These are phyloP conservation scores for Cyphomyrus plagiostoma DNA, from an alignment of 2,113 vertebrate genomes.

Conservation along the genomic window DNA sequence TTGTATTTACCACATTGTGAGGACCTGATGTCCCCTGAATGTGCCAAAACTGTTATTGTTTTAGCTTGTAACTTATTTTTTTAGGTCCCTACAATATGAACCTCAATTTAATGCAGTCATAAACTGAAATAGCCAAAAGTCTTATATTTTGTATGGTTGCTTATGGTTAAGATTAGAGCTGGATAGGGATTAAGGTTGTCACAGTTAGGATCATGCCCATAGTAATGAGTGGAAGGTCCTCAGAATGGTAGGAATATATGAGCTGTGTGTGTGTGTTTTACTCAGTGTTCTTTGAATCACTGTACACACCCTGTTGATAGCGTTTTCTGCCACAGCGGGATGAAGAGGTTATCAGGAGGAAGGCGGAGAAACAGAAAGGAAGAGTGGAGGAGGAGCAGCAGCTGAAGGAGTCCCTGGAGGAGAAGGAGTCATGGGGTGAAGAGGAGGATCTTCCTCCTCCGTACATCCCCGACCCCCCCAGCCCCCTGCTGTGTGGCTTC, in stretches of 20 bases:
- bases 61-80: no score
- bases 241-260: background rate
- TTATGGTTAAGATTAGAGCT: background rate
- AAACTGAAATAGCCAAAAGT: background rate
- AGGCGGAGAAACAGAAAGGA: constrained; percentile 52
- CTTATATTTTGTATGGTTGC: background rate
- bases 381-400: constrained; percentile 43
- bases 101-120: background rate
- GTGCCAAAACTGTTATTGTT: background rate
- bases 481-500: constrained; percentile 81
- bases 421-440: constrained; percentile 36
- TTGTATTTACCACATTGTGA: background rate
- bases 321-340: constrained; percentile 59
- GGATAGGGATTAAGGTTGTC: background rate
- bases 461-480: constrained; percentile 66
- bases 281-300: no score
- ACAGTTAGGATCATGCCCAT: background rate
- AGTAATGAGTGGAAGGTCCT: background rate
- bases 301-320: constrained; percentile 4
- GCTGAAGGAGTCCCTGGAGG: constrained; percentile 35
- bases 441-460: constrained; percentile 67
- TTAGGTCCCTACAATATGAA: background rate
- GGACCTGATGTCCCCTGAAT: background rate
- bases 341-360: constrained; percentile 56
- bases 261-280: background rate